phyloP scores from a whole-genome alignment of 2,888 invertebrate species.

The Calliphora vomitoria region DNA sequence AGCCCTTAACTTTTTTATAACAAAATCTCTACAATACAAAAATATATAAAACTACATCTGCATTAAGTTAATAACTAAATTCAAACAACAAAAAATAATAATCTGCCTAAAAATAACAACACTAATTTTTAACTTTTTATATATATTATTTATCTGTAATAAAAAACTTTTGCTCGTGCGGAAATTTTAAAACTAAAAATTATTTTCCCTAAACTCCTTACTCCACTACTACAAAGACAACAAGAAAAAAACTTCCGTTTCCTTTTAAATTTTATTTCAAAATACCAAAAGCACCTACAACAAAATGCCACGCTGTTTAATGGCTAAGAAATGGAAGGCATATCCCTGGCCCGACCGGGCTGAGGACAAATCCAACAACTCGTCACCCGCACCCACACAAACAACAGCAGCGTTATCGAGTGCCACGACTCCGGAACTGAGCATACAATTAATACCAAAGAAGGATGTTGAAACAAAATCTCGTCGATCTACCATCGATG shows the following conservation, averaged over 20 bases:
- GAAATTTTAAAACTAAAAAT: constrained; percentile 58
- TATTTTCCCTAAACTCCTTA: constrained; percentile 64
- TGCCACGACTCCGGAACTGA: constrained; percentile 63
- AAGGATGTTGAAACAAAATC: constrained; percentile 83
- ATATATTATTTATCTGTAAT: constrained; percentile 66
- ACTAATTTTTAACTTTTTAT: constrained; percentile 39
- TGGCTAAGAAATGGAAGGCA: constrained; percentile 98
- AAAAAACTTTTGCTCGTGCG: constrained; percentile 73
- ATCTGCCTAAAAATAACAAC: constrained; percentile 22
- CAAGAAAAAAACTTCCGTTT: constrained; percentile 51
- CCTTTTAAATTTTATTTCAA: constrained; percentile 45
- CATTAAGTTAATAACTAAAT: constrained; percentile 72
- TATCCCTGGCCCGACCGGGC: constrained; percentile 90
- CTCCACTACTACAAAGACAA: constrained; percentile 15
- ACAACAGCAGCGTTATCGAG: constrained; percentile 66
- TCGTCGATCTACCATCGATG: constrained; percentile 86
- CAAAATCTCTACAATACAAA: constrained; percentile 38
- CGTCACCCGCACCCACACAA: constrained; percentile 67
- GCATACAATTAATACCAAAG: constrained; percentile 68
- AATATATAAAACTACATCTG: constrained; percentile 30
- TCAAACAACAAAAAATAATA: constrained; percentile 29
- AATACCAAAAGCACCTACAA: constrained; percentile 23
- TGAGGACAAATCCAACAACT: constrained; percentile 78
- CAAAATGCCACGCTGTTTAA: constrained; percentile 96
- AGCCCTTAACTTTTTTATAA: constrained; percentile 70